phyloP scores from a whole-genome alignment of 2,888 invertebrate species.

The Sicus ferrugineus region DNA sequence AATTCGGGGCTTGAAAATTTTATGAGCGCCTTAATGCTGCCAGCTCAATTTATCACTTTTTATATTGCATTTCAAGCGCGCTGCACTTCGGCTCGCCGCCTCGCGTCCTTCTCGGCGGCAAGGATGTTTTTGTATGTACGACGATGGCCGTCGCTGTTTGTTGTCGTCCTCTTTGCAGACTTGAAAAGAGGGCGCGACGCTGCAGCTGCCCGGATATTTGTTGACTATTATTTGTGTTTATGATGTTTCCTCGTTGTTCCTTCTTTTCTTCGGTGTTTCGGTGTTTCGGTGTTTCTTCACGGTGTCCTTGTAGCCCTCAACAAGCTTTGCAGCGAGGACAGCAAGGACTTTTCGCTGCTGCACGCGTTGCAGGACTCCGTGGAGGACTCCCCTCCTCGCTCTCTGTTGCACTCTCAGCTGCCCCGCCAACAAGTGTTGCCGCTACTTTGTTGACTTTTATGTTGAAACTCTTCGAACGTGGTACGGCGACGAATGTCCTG shows the following conservation, averaged over 20 bases:
- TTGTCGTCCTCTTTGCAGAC: neutral
- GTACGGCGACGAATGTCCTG: neutral
- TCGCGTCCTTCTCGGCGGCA: neutral
- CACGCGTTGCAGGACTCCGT: slow-evolving; percentile 9
- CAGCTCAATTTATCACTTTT: slow-evolving; percentile 49
- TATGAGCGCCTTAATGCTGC: slow-evolving; percentile 50
- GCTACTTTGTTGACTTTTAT: slow-evolving; percentile 36
- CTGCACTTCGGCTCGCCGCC: neutral
- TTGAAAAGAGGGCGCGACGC: slow-evolving; percentile 13
- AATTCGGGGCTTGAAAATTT: slow-evolving; percentile 45
- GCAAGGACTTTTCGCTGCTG: slow-evolving; percentile 23
- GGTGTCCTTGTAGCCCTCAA: slow-evolving; percentile 14
- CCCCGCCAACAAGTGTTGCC: neutral
- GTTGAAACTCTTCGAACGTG: slow-evolving; percentile 32
- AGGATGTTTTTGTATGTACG: slow-evolving; percentile 5
- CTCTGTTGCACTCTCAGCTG: neutral
- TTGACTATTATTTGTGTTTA: slow-evolving; percentile 45
- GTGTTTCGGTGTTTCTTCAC: neutral
- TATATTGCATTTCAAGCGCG: slow-evolving; percentile 29
- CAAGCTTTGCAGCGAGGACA: slow-evolving; percentile 28
- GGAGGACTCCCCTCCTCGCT: too few relatives aligned
- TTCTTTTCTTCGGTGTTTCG: neutral
- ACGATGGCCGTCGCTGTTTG: neutral
- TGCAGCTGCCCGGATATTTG: slow-evolving; percentile 39
- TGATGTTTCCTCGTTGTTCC: slow-evolving; percentile 36